Evolutionary conservation across 2,797 vertebrate genomes (phyloP), one percentile per base, ranked within the genome.

Genomic region (Helostoma temminkii): DNA sequence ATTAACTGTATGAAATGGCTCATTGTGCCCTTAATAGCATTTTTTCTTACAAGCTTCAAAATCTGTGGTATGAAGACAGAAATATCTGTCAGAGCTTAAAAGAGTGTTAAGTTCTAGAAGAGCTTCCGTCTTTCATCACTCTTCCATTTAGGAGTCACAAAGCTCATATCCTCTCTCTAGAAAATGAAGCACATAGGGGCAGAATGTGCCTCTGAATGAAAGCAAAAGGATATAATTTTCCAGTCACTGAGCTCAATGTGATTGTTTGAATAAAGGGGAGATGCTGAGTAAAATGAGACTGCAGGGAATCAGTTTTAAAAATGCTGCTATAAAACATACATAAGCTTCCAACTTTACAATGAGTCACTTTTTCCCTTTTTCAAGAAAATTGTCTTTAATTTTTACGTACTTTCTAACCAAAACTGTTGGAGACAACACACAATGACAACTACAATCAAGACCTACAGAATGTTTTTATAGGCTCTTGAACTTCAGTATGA

Each of bases 251-350:
- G 52, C 16, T 54, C 52, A 74, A 32, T 74, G 61, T 68, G 21
- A 65, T 54, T 69, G 56, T 69, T 70, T 73, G 54, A 85, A 87
- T 66, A 77, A 37, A 83, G 26, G 25, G 49, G 56, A 77, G 26
- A 78, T 48, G 67, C 48, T 25, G 43, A 43, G 9, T 45, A 41
- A 80, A 81, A 82, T 59, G 28, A 74, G 54, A 66, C 77, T 14
- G 3, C 19, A 19, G 62, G 65, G 62, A 70, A 54, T n/a, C 32
- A 65, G 50, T 70, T 68, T 43, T 49, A 37, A 48, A 70, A 76
- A 75, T 37, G 47, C 19, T 61, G 41, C 47, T 50, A 46, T 66
- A 60, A 71, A 85, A 82, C 32, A 66, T 48, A 65, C 25, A 76
- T 39, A 58, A 41, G 43, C 39, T 53, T 50, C 24, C 37, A 59